These are phyloP conservation scores for Echiichthys vipera DNA, from an alignment of 2,797 vertebrate species.

Conservation along the genomic window DNA sequence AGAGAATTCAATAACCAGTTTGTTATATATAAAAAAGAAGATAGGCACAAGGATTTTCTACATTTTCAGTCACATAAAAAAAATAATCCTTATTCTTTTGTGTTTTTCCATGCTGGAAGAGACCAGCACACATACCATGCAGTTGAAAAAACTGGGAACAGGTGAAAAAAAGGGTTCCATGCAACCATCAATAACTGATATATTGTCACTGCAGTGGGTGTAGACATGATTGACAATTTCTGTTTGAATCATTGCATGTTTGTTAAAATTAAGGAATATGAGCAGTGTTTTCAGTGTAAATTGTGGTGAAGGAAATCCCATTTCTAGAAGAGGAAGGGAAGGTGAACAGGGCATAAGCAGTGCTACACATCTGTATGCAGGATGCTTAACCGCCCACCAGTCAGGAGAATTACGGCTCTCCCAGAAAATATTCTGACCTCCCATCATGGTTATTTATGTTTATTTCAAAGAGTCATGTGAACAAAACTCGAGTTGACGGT, in stretches of 20 bases:
- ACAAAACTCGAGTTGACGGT: conserved; percentile 58
- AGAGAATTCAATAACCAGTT: conserved; percentile 11
- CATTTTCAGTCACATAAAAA: not conserved
- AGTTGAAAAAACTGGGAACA: no score
- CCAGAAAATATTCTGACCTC: conserved; percentile 42
- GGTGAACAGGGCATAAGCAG: not conserved
- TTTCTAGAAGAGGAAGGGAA: conserved; percentile 14
- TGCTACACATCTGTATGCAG: not conserved
- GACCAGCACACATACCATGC: not conserved
- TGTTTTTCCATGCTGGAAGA: not conserved
- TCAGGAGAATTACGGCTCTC: conserved; percentile 45
- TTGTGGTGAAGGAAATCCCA: not conserved
- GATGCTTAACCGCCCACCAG: conserved; percentile 5
- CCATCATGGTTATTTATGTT: conserved; percentile 65
- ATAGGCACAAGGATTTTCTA: not conserved
- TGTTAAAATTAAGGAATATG: not conserved
- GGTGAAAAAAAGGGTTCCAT: not conserved
- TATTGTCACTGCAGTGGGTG: not conserved
- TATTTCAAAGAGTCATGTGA: conserved; percentile 50
- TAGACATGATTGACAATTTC: not conserved
- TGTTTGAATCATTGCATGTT: not conserved
- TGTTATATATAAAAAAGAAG: not conserved
- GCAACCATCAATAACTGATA: not conserved
- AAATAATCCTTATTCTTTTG: not conserved
- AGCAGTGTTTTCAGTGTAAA: not conserved